Conservation (phyloP, 1,140 invertebrate species). For the Diprion similis region DNA sequence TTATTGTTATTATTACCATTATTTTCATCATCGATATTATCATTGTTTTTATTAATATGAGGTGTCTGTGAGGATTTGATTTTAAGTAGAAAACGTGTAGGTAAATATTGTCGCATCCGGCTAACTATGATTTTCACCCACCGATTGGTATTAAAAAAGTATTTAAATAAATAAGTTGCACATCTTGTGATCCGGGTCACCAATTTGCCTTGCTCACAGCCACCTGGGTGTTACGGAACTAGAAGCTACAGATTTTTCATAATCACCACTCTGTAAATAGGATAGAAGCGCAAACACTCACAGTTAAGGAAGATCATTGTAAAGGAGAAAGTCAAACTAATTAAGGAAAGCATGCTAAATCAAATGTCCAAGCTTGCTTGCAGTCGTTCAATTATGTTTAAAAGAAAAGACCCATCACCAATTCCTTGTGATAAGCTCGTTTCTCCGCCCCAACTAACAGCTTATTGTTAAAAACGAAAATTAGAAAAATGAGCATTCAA, state of each 20-base stretch:
- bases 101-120: background rate
- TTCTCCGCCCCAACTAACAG: background rate
- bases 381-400: background rate
- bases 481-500: background rate
- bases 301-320: background rate
- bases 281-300: slow-evolving; percentile 5
- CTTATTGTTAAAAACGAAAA: background rate
- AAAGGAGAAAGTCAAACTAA: background rate
- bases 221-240: slow-evolving; percentile 1
- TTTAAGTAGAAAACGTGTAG: background rate
- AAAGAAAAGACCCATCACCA: slow-evolving; percentile 5
- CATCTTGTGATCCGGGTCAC: background rate
- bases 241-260: slow-evolving; percentile 2
- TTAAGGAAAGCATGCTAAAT: background rate
- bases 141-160: background rate
- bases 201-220: background rate
- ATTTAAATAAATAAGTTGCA: background rate
- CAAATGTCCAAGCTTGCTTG: slow-evolving; percentile 4
- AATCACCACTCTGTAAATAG: slow-evolving; percentile 5
- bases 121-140: background rate
- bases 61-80: slow-evolving; percentile 4
- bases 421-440: background rate
- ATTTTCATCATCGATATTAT: too few relatives aligned
- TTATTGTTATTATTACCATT: too few relatives aligned
- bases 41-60: background rate